Evolutionary conservation across 2,113 vertebrate genomes (phyloP), one percentile per base, ranked within the genome.

Genomic region (Scalopus aquaticus): DNA sequence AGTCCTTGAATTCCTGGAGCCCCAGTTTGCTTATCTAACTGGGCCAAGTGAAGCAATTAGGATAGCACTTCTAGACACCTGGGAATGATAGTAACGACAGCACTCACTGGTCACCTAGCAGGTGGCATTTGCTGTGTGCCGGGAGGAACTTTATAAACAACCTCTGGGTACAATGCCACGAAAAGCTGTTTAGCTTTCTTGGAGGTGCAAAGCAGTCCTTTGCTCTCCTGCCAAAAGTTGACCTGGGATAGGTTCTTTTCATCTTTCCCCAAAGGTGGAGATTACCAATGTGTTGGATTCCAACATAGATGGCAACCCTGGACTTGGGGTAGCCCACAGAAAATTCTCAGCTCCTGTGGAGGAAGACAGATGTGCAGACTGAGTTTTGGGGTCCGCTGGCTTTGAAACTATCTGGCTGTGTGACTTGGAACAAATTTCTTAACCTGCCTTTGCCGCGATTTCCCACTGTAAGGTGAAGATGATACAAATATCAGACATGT

Each of bases 91-190:
- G 11, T 16, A 35, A 54, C 19, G 9, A 19, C 7, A 5, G 28
- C 4, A 15, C 20, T 1, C 56, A 26, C 24, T 60, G 6, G 0
- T 28, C 44, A 44, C 44, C 19, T 5, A 19, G 24, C n/a, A 77
- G 72, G 73, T 67, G 46, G 24, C 11, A 15, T 42, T 35, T 51
- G 28, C 4, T 1, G 16, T 19, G 26, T 39, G 64, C 70, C 17
- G 12, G 32, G 67, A 69, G 7, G 26, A 62, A 58, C 4, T 54
- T 78, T 37, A 15, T 3, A 32, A 65, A 89, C 60, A 69, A 26
- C 9, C 0, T 35, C 20, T 56, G 20, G 54, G 20, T 56, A 19
- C 17, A 13, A 3, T 0, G 8, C 20, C 4, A 5, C 22, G 26
- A 54, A 77, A 39, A 30, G 13, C 5, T 0, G 37, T 9, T 0